Base-by-base conservation (phyloP, 2,113 vertebrate species). In the Aegithalos caudatus region DNA sequence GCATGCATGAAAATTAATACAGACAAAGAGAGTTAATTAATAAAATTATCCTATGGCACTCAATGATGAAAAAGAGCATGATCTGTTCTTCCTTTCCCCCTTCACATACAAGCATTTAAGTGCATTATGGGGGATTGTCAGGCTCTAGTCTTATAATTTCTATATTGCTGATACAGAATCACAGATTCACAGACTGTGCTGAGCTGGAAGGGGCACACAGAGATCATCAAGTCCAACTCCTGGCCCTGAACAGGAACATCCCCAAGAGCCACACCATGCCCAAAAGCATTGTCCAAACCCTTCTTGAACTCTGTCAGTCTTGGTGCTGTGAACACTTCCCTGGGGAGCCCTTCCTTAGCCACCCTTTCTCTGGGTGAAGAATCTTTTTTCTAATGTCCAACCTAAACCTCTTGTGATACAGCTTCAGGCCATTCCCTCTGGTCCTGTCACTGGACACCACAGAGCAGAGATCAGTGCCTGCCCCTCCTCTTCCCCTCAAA, bases 191-290 rank as follows among this genome's bases (percentile, higher is more conserved):
- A 38, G 14, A 40, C n/a, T n/a, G 22, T 38, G 19, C 28, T 78
- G 47, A 60, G 28, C 10, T 53, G 45, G 38, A 53, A 86, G n/a
- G 8, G 12, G 21, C 10, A 3, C 14, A 20, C 28, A 29, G 38
- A 42, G 45, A 37, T 33, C 33, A 60, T 12, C 0, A 0, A 45
- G 23, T 38, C 47, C 19, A 45, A 3, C 10, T n/a, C 28, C 38
- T 33, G 8, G 3, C 23, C 11, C n/a, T 45, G 10, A 14, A 45
- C 54, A 61, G 33, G 27, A 69, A 11, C 22, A 58, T 44, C 21
- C 20, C 7, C 14, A 33, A 37, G 14, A 66, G 11, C 27, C 37
- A 42, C 16, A 35, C 7, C 3, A 0, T 21, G 16, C 25, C 51
- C 27, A 18, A 50, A 38, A 33, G 5, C 5, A 37, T 53, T 69